Percentiles rank a stretch among this genome's conserved stretches.
phyloP scores from a whole-genome alignment of 2,888 invertebrate species.

The Spodoptera exigua region DNA sequence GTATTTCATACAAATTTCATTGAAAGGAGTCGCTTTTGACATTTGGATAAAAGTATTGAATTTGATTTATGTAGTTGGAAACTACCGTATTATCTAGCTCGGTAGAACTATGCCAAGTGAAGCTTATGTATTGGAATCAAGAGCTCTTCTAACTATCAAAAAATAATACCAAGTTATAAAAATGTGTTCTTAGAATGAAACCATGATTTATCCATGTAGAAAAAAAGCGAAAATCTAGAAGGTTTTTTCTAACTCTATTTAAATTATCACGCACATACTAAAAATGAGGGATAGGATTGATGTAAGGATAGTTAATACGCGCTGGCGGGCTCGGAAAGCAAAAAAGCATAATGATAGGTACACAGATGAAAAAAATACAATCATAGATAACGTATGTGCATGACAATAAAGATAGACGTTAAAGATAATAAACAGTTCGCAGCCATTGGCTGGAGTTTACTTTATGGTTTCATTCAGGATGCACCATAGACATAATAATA shows the following conservation, averaged over 20 bases:
- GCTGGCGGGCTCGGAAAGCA: conserved; percentile 25
- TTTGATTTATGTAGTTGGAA: too few species aligned
- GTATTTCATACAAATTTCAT: too few species aligned
- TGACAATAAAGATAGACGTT: conserved; percentile 35
- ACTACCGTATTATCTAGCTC: too few species aligned
- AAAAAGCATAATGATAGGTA: conserved; percentile 41
- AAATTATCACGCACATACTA: conserved; percentile 22
- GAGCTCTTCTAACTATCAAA: too few species aligned
- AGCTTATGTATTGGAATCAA: too few species aligned
- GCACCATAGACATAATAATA: conserved; percentile 25
- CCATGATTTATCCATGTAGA: background rate
- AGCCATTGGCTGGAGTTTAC: background rate
- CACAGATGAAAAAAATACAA: conserved; percentile 29
- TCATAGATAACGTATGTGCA: conserved; percentile 16
- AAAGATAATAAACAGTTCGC: background rate
- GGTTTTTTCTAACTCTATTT: background rate
- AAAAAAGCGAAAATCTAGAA: background rate
- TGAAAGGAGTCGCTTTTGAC: too few species aligned
- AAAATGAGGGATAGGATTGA: conserved; percentile 29
- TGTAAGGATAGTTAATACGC: conserved; percentile 34
- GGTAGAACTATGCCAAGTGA: too few species aligned
- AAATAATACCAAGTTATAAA: background rate
- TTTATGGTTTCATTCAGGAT: conserved; percentile 38
- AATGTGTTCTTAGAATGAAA: conserved; percentile 10
- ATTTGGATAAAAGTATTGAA: too few species aligned